Evolutionary conservation across 2,113 vertebrate genomes (phyloP).

Genomic region (Sula dactylatra): DNA sequence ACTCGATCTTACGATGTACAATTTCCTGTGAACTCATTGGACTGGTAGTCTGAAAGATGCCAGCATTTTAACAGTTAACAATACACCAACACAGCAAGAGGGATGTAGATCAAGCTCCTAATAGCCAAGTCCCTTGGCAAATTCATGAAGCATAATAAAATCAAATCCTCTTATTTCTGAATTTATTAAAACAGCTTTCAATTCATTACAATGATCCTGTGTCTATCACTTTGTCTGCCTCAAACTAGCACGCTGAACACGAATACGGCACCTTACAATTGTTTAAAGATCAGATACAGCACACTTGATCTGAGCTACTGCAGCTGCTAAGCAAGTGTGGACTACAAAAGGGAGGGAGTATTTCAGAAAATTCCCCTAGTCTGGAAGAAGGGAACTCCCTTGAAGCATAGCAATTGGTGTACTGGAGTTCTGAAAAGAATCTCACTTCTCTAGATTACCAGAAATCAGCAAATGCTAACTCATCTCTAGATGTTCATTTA

Average conservation of each 20-base stretch:
- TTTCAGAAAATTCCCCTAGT: background rate
- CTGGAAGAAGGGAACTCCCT: background rate
- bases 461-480: background rate
- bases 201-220: slow-evolving; percentile 9
- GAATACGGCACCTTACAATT: background rate
- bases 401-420: background rate
- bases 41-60: background rate
- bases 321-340: background rate
- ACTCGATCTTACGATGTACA: rapidly evolving
- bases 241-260: background rate
- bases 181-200: slow-evolving; percentile 46
- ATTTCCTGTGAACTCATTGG: background rate
- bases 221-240: background rate
- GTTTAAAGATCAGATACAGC: background rate
- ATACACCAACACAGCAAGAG: background rate
- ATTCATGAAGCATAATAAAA: slow-evolving; percentile 43
- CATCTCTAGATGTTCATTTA: background rate
- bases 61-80: background rate
- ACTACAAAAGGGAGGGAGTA: background rate
- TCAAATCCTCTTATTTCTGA: slow-evolving; percentile 11
- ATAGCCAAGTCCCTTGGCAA: slow-evolving; percentile 22
- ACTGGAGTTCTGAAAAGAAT: background rate
- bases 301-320: background rate
- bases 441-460: background rate
- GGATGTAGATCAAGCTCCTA: background rate